Base-by-base conservation (phyloP, 2,797 vertebrate species). In the Platalea minor region DNA sequence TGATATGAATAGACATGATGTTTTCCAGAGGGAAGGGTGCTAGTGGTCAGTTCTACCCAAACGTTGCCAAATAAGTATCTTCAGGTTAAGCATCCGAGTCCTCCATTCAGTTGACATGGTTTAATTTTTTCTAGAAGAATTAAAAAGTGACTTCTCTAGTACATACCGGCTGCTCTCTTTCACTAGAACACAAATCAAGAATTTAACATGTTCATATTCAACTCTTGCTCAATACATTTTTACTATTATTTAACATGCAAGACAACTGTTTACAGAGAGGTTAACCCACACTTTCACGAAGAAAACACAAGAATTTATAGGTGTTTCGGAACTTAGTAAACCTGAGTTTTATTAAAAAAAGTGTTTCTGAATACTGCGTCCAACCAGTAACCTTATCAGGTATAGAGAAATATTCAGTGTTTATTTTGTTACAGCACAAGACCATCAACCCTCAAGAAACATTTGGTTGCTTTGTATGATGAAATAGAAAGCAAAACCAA, bases 11-110 rank as follows among this genome's bases (percentile, higher is more conserved):
- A 93, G 64, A 64, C 1, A 4, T 5, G 53, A 80, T 91, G 72
- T 87, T 82, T 89, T 94, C 81, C 88, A 87, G 53, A 78, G 19
- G n/a, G 48, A 91, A 89, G 16, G 70, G 81, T 37, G 35, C 25
- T 19, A 46, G 67, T n/a, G 45, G 69, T 31, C 56, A 67, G 43
- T 74, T 91, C 37, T 81, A 91, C 41, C 60, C 68, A 77, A 69
- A 83, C 4, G 2, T 0, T 54, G 56, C 51, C 57, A 46, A 67
- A 76, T 33, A n/a, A 73, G 2, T 6, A 24, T 20, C 70, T 54
- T 41, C 12, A 85, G 46, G n/a, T 91, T 73, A 79, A 88, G 33
- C 39, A 60, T 8, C 14, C 1, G 1, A 91, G 9, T 19, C 35
- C n/a, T 81, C 11, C 14, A 9, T 28, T 28, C 35, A 33, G 19